A percentile compares a stretch with the other conserved stretches of the same genome.
Evolutionary conservation across 2,888 invertebrate genomes (phyloP).

Genomic region (Palloptera scutellata): DNA sequence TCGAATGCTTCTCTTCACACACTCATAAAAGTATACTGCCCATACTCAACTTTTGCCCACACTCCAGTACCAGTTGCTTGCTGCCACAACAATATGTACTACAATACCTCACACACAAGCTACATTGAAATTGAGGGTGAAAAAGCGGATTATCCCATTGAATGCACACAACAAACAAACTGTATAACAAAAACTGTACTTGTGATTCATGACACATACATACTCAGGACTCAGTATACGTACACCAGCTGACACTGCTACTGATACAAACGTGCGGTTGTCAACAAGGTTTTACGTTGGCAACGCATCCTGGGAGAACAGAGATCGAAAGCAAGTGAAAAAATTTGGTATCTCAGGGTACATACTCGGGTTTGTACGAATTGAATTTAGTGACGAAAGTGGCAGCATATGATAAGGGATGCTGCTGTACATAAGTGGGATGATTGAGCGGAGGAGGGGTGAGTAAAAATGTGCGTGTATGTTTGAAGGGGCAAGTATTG

Average conservation of each 20-base stretch:
- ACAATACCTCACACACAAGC: background rate
- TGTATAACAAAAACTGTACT: no score
- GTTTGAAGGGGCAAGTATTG: background rate
- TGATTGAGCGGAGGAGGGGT: background rate
- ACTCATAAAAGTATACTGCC: no score
- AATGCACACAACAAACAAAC: background rate
- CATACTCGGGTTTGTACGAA: background rate
- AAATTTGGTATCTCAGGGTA: no score
- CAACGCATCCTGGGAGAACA: constrained; percentile 26
- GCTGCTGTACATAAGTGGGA: background rate
- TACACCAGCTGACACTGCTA: background rate
- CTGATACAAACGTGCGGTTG: constrained; percentile 22
- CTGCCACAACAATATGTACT: background rate
- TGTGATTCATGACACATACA: no score
- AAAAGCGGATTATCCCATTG: constrained; percentile 27
- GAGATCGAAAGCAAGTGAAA: constrained; percentile 3
- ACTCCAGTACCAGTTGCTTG: constrained; percentile 10
- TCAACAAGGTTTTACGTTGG: constrained; percentile 31
- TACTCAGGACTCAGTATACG: no score
- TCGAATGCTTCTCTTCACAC: no score
- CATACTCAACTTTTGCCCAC: no score
- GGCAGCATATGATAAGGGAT: background rate
- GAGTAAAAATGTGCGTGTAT: background rate
- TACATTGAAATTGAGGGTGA: constrained; percentile 22
- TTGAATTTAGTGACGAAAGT: background rate